These are phyloP conservation scores for Chromis chromis DNA, from an alignment of 2,797 vertebrate species.

Conservation along the genomic window DNA sequence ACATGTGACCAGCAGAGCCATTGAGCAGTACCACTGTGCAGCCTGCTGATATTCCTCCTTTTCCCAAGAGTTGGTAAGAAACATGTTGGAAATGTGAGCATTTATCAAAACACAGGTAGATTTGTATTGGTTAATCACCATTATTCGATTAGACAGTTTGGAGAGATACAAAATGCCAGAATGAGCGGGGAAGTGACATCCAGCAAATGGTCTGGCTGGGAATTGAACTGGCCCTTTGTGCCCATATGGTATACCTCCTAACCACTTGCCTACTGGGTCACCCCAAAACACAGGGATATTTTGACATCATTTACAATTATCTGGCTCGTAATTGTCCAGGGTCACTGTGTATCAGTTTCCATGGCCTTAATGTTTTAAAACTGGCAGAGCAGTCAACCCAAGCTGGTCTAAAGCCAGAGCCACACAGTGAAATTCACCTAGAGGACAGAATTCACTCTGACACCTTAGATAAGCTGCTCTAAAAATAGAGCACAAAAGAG, in stretches of 20 bases:
- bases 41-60: not conserved
- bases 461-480: slow-evolving; percentile 77
- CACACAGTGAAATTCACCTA: slow-evolving; percentile 66
- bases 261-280: no score
- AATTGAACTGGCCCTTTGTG: no score
- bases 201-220: no score
- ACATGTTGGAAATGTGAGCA: not conserved
- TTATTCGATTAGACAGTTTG: no score
- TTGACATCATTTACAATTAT: slow-evolving; percentile 23
- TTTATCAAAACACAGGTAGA: slow-evolving; percentile 4
- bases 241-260: no score
- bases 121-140: no score
- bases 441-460: slow-evolving; percentile 66
- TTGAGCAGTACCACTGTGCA: not conserved
- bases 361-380: slow-evolving; percentile 29
- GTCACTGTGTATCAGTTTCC: slow-evolving; percentile 10
- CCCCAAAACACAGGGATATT: slow-evolving; percentile 7
- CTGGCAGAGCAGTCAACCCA: slow-evolving; percentile 19
- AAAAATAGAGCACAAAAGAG: slow-evolving; percentile 82
- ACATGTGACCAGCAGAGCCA: slow-evolving; percentile 44
- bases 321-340: slow-evolving; percentile 4
- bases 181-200: no score
- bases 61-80: slow-evolving; percentile 7
- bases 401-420: slow-evolving; percentile 50
- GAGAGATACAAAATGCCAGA: no score